Conservation (phyloP, 2,888 invertebrate genomes). For the Hofmannophila pseudospretella region DNA sequence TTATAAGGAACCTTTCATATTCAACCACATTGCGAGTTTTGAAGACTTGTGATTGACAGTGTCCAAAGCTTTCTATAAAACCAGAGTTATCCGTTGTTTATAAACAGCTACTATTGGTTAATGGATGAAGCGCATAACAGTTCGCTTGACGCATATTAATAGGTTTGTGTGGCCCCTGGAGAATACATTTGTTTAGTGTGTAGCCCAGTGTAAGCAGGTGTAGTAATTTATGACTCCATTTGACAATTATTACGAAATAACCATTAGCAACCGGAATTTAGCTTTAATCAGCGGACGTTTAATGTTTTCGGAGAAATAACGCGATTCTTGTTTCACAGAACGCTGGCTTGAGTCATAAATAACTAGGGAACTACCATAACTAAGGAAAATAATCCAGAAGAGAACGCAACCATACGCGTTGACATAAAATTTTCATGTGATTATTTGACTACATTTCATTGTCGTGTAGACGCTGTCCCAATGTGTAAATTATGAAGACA, state of each 20-base stretch:
- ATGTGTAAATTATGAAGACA: no score
- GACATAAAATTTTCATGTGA: conserved; percentile 1
- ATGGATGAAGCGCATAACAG: conserved; percentile 47
- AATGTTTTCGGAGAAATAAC: conserved; percentile 22
- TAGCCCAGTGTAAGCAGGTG: conserved; percentile 31
- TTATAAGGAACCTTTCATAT: conserved; percentile 20
- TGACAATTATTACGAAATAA: conserved; percentile 35
- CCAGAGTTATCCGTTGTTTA: conserved; percentile 34
- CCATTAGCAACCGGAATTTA: conserved; percentile 25
- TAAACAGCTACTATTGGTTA: conserved; percentile 52
- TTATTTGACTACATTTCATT: no score
- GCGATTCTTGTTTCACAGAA: conserved; percentile 21
- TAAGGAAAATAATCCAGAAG: neutral
- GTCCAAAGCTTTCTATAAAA: conserved; percentile 25
- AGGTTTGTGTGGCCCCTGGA: conserved; percentile 34
- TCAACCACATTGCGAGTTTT: conserved; percentile 22
- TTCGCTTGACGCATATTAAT: conserved; percentile 50
- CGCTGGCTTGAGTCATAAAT: conserved; percentile 8
- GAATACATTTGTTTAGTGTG: conserved; percentile 43
- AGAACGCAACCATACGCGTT: neutral
- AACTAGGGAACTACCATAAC: neutral
- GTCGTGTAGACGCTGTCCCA: no score
- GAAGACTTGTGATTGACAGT: conserved; percentile 16
- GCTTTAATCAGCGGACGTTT: conserved; percentile 29
- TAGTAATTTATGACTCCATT: conserved; percentile 33